Base-by-base conservation (phyloP, 2,797 vertebrate genomes). In the Rhinichthys osculus region DNA sequence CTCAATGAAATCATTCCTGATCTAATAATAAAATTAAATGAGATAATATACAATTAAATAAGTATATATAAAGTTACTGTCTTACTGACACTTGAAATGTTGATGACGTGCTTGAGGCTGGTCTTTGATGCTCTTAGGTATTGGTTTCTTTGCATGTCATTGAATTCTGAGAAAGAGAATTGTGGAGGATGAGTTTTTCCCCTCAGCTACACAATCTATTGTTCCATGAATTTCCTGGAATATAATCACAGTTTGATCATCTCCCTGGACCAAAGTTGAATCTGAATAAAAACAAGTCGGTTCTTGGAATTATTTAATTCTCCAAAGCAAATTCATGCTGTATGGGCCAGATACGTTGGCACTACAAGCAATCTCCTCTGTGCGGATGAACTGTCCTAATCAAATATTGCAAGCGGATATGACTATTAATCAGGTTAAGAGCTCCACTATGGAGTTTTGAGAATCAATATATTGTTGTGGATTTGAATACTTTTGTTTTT, bases 351-450 rank as follows among this genome's bases (percentile, higher is more conserved):
- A 81, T 87, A 79, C 5, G 2, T 84, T 82, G 67, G 30, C 54
- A 72, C 70, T 50, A 38, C 17, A 82, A 69, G 57, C 78, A 87
- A 82, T 87, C 44, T 54, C 57, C 78, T 84, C 50, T 84, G 78
- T 71, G 77, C 54, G 52, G 80, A 87, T 85, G 42, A 80, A 83
- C 74, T 42, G 64, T 35, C 64, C 71, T 83, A 81, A 82, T 82
- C 74, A 87, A 87, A 89, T 89, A 87, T 52, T 42, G 23, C 52
- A 62, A 82, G 27, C 9, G 13, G 47, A 83, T 83, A 77, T 87
- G 76, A 59, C 79, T 85, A 77, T 85, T 85, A 88, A 85, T 88
- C 86, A 82, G 78, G 79, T 89, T 66, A 81, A 83, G 57, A 35
- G 81, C 78, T 87, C 23, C 40, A 62, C 50, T 85, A 40, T 67